A percentile compares a stretch with the other conserved stretches of the same genome.
phyloP scores from a whole-genome alignment of 2,797 vertebrate species.

The Chrosomus eos region DNA sequence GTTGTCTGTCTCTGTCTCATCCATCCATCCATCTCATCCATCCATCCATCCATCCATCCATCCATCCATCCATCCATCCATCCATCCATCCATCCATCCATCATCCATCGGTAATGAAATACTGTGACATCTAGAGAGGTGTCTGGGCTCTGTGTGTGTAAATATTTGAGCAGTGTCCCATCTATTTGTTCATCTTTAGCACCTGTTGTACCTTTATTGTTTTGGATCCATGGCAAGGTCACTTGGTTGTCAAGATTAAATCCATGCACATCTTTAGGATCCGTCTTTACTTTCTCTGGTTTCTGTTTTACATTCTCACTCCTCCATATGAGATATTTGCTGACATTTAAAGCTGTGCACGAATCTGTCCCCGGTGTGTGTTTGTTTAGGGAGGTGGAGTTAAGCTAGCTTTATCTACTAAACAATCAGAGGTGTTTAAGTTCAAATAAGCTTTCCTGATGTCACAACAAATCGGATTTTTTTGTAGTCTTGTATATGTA shows the following conservation, averaged over 20 bases:
- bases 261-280: neutral
- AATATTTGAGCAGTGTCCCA: constrained; percentile 52
- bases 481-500: neutral
- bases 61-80: neutral
- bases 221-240: constrained; percentile 16
- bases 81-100: neutral
- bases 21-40: neutral
- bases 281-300: neutral
- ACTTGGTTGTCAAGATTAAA: constrained; percentile 10
- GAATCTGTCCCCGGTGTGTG: constrained; percentile 18
- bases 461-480: neutral
- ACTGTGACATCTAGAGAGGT: neutral
- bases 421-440: constrained; percentile 3
- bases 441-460: neutral
- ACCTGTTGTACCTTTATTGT: constrained; percentile 22
- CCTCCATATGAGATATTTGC: constrained; percentile 1
- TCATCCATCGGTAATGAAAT: neutral
- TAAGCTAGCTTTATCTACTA: neutral
- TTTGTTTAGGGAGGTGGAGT: constrained; percentile 27
- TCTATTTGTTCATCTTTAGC: constrained; percentile 35
- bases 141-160: constrained; percentile 13
- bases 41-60: neutral
- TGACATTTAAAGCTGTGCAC: constrained; percentile 38
- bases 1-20: too few relatives aligned
- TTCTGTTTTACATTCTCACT: constrained; percentile 15